Evolutionary conservation across 2,113 vertebrate genomes (phyloP).

Genomic region (Tachycineta bicolor): DNA sequence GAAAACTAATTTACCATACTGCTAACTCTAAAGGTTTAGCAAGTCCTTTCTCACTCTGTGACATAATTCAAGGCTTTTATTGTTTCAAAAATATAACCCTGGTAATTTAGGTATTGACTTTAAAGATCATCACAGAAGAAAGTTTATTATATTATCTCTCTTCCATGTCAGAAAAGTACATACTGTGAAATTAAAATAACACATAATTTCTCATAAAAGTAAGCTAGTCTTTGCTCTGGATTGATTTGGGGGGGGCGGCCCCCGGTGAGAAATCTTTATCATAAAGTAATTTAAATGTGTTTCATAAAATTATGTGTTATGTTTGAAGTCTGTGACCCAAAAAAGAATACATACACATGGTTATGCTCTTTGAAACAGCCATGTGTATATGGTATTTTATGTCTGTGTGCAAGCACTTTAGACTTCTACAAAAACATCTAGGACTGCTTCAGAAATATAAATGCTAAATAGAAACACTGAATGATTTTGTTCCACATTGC

Average conservation of each 20-base stretch:
- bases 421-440: background rate
- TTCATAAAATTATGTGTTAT: background rate
- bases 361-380: background rate
- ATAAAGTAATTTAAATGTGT: background rate
- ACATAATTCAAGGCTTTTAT: background rate
- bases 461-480: background rate
- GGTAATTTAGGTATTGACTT: conserved; percentile 28
- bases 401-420: background rate
- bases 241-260: background rate
- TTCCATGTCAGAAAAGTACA: background rate
- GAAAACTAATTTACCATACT: background rate
- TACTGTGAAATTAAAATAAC: conserved; percentile 43
- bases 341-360: background rate
- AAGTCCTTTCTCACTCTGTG: background rate
- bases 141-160: conserved; percentile 23
- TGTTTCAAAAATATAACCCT: background rate
- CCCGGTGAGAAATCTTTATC: background rate
- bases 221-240: background rate
- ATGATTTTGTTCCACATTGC: background rate
- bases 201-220: background rate
- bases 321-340: background rate
- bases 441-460: background rate
- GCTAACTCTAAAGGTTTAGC: background rate
- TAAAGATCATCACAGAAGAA: conserved; percentile 2
- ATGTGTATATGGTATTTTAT: background rate